These are phyloP conservation scores for Zygothrica quintamaculata DNA, from an alignment of 2,888 invertebrate genomes.

Conservation along the genomic window DNA sequence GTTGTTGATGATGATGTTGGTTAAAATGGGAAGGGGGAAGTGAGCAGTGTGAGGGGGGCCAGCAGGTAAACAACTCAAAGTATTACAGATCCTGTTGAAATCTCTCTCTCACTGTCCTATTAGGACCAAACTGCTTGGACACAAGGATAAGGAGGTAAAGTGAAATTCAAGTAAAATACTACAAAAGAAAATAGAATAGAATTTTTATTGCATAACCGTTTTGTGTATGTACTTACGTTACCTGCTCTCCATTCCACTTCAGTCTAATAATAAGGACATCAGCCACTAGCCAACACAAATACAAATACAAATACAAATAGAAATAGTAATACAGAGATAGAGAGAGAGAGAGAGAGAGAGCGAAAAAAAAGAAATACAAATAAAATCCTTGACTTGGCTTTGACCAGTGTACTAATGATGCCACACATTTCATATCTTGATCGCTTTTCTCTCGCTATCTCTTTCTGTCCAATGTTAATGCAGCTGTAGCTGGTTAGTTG, in stretches of 20 bases:
- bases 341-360: no score
- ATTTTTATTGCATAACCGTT: conserved; percentile 66
- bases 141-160: conserved; percentile 25
- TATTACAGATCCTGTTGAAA: conserved; percentile 47
- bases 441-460: conserved; percentile 25
- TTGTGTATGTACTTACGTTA: conserved; percentile 53
- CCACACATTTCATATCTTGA: conserved; percentile 75
- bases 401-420: conserved; percentile 73
- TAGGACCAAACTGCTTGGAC: conserved; percentile 11
- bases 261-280: conserved; percentile 51
- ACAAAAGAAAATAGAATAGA: conserved; percentile 46
- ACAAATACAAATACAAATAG: no score
- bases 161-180: conserved; percentile 17
- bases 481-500: not conserved
- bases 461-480: not conserved
- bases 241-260: no score
- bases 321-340: no score
- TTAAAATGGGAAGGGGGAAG: no score
- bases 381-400: conserved; percentile 59
- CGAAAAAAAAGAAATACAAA: no score
- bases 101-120: conserved; percentile 22
- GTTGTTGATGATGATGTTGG: no score
- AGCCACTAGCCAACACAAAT: conserved; percentile 17
- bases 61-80: conserved; percentile 49
- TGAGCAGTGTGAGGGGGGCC: no score